phyloP scores from a whole-genome alignment of 1,140 invertebrate genomes.

The Brachionus koreanus region DNA sequence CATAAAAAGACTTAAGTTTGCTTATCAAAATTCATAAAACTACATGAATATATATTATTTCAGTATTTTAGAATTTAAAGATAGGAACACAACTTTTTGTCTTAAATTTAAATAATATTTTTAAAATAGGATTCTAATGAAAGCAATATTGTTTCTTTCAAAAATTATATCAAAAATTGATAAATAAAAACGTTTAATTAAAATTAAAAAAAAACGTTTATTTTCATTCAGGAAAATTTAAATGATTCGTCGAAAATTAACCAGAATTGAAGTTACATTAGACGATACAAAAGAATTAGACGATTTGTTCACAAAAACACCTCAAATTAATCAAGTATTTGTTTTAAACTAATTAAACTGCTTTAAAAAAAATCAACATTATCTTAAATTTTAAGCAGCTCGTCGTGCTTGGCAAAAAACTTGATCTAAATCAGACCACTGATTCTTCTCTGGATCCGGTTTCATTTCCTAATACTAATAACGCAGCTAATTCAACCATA shows the following conservation, averaged over 20 bases:
- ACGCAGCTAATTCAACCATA: conserved; percentile 14
- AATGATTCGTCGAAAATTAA: conserved; percentile 42
- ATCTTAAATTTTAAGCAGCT: not conserved
- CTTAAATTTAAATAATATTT: too few species aligned
- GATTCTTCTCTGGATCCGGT: not conserved
- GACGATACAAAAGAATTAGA: conserved; percentile 44
- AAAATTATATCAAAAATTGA: too few species aligned
- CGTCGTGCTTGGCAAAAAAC: not conserved
- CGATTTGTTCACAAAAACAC: conserved; percentile 34
- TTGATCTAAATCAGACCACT: conserved; percentile 2
- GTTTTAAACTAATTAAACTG: not conserved
- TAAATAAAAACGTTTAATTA: not conserved
- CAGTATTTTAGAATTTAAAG: too few species aligned
- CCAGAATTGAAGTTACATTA: conserved; percentile 34
- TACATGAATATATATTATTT: too few species aligned
- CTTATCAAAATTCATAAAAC: too few species aligned
- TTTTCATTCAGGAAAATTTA: not conserved
- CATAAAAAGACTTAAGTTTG: too few species aligned
- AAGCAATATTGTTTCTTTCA: too few species aligned
- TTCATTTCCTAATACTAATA: not conserved
- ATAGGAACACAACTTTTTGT: too few species aligned
- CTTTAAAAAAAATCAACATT: not conserved
- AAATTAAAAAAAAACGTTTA: not conserved
- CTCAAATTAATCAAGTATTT: not conserved
- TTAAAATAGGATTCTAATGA: too few species aligned